These are phyloP conservation scores for Rhizoglyphus robini DNA, from an alignment of 1,140 invertebrate species.

Conservation along the genomic window DNA sequence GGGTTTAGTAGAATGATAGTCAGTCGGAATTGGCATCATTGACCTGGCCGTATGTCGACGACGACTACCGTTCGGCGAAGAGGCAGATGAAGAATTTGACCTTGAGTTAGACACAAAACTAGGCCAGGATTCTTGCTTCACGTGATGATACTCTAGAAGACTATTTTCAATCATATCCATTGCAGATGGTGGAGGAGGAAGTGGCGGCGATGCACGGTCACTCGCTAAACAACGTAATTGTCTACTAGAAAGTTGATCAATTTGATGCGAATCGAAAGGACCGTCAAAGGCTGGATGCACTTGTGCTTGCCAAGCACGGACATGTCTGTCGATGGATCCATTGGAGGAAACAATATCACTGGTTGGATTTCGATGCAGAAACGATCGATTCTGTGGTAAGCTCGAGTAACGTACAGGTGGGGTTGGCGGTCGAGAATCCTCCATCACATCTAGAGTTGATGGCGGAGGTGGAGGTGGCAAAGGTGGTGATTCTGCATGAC, in stretches of 20 bases:
- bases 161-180: too few species aligned
- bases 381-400: constrained; percentile 3
- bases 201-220: background rate
- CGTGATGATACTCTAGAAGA: background rate
- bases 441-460: background rate
- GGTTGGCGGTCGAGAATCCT: constrained; percentile 10
- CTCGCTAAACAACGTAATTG: too few species aligned
- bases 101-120: background rate
- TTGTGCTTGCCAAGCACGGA: background rate
- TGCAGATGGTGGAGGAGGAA: background rate
- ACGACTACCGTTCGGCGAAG: too few species aligned
- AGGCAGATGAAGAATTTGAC: background rate
- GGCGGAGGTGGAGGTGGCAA: background rate
- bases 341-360: background rate
- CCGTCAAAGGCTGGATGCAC: background rate
- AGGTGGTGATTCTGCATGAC: background rate
- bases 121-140: constrained; percentile 3
- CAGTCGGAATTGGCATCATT: background rate
- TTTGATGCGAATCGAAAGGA: background rate
- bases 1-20: too few species aligned
- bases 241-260: background rate
- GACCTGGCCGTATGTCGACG: background rate
- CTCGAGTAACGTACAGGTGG: constrained; percentile 17
- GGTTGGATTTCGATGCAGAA: background rate
- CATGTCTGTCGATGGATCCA: background rate